These are phyloP conservation scores for Ophioninae sp. DNA, from an alignment of 2,888 invertebrate species.

Conservation along the genomic window DNA sequence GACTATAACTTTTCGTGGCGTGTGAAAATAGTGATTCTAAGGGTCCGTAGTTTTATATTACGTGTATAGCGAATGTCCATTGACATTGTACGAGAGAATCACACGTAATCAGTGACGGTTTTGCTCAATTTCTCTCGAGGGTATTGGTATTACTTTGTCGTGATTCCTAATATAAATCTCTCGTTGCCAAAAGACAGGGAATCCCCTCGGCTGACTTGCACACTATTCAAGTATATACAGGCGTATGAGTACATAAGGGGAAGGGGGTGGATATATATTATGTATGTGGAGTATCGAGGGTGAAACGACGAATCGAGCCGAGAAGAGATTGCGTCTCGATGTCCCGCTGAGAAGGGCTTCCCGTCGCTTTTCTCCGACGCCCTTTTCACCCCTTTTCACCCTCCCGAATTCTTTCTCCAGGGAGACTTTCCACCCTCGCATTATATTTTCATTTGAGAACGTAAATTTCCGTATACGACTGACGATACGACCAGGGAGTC, in stretches of 20 bases:
- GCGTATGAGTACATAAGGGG: background rate
- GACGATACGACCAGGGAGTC: conserved; percentile 47
- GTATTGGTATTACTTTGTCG: conserved; percentile 73
- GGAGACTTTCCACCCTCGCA: conserved; percentile 63
- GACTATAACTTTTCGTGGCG: background rate
- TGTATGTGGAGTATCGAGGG: conserved; percentile 41
- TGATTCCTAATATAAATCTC: conserved; percentile 78
- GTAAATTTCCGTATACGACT: conserved; percentile 58
- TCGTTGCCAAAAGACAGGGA: conserved; percentile 74
- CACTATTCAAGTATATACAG: conserved; percentile 1
- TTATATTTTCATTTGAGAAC: conserved; percentile 75
- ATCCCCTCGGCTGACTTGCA: conserved; percentile 61
- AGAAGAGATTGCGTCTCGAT: conserved; percentile 77
- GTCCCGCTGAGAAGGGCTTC: conserved; percentile 76
- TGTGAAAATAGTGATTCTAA: conserved; percentile 26
- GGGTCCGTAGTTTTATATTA: conserved; percentile 25
- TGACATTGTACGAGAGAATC: conserved; percentile 36
- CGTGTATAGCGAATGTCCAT: conserved; percentile 28
- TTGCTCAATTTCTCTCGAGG: conserved; percentile 59
- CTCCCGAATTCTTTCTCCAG: conserved; percentile 37
- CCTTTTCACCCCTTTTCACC: conserved; percentile 27
- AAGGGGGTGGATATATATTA: background rate
- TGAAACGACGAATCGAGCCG: conserved; percentile 61
- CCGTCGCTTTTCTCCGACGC: conserved; percentile 32
- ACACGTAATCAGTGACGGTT: conserved; percentile 38